Conservation (phyloP, 64 coral and sea anemone species). For the Platygyra sinensis region DNA sequence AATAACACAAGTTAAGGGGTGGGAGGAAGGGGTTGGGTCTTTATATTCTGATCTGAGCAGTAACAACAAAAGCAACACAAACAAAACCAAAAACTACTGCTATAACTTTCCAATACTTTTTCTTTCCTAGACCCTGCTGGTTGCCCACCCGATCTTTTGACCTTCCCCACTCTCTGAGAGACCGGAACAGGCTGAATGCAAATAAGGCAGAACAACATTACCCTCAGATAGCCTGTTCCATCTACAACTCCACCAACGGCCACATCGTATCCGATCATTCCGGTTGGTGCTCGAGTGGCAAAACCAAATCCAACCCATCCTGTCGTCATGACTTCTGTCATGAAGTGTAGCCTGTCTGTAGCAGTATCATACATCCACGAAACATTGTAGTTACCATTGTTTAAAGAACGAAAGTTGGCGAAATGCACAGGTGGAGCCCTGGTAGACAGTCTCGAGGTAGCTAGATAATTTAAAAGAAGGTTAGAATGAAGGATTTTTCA, state of each 20-base stretch:
- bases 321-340: not conserved
- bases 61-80: too few species aligned
- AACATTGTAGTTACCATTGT: not conserved
- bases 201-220: not conserved
- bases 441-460: not conserved
- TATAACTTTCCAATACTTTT: too few species aligned
- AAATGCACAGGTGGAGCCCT: not conserved
- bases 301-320: slow-evolving; percentile 63
- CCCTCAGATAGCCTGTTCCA: not conserved
- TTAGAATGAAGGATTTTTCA: too few species aligned
- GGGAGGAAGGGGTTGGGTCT: too few species aligned
- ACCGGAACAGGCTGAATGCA: too few species aligned
- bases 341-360: slow-evolving; percentile 45
- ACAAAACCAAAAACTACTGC: too few species aligned
- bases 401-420: not conserved
- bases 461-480: too few species aligned
- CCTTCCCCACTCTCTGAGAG: too few species aligned
- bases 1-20: too few species aligned
- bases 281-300: not conserved
- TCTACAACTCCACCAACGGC: slow-evolving; percentile 36
- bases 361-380: slow-evolving; percentile 40
- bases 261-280: slow-evolving; percentile 42
- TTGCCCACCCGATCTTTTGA: too few species aligned
- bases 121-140: too few species aligned
- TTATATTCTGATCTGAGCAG: too few species aligned